Percentiles rank a stretch among this genome's conserved stretches.
phyloP scores from a whole-genome alignment of 2,113 vertebrate genomes.

The Bufo gargarizans region DNA sequence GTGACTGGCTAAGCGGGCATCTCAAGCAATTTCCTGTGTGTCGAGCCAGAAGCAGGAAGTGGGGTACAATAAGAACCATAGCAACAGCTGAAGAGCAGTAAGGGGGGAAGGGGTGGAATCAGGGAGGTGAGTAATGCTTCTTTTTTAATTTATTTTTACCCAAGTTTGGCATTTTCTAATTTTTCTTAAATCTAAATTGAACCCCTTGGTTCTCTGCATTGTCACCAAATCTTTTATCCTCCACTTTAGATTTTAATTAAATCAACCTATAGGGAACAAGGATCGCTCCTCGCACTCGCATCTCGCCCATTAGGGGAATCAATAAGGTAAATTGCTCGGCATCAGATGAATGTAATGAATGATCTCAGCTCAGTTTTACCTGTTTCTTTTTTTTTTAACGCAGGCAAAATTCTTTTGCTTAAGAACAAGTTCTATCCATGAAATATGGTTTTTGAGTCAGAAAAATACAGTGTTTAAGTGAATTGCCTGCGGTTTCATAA shows the following conservation, averaged over 20 bases:
- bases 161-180: no score
- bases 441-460: slow-evolving; percentile 50
- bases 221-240: slow-evolving; percentile 6
- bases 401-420: slow-evolving; percentile 39
- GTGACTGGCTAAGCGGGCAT: no score
- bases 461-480: slow-evolving; percentile 52
- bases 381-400: slow-evolving; percentile 25
- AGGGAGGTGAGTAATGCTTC: no score
- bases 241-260: slow-evolving; percentile 1
- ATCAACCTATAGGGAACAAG: not conserved
- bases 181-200: not conserved
- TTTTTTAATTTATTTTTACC: no score
- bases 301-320: slow-evolving; percentile 36
- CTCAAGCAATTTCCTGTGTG: no score
- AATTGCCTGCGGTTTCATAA: slow-evolving; percentile 52
- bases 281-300: not conserved
- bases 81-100: no score
- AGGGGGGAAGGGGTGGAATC: no score
- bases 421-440: slow-evolving; percentile 40
- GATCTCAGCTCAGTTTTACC: slow-evolving; percentile 43
- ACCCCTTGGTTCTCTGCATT: not conserved
- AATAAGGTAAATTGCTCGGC: slow-evolving; percentile 47
- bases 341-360: slow-evolving; percentile 44
- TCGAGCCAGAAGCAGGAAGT: no score
- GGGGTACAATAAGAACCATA: no score